Evolutionary conservation across 1,140 invertebrate genomes (phyloP).

Genomic region (Penaeus indicus): DNA sequence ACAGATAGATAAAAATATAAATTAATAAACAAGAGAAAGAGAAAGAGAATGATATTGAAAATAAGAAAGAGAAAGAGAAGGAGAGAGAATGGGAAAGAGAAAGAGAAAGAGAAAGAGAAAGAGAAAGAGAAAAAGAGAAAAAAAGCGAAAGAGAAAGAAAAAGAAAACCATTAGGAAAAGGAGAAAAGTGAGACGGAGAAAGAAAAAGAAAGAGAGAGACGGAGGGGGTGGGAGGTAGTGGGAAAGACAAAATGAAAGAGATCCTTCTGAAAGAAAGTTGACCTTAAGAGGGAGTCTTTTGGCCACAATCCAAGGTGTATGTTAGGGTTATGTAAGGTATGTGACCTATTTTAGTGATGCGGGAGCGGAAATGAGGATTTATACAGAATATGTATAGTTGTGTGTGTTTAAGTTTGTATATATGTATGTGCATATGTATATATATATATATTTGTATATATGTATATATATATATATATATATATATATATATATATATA

Average conservation of each 20-base stretch:
- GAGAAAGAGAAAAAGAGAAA: too few relatives aligned
- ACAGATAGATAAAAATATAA: background rate
- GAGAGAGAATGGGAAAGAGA: background rate
- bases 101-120: background rate
- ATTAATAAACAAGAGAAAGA: background rate
- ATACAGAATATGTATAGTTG: background rate
- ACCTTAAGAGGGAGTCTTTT: too few relatives aligned
- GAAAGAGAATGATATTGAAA: background rate
- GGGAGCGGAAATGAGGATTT: background rate
- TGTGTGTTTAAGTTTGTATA: background rate
- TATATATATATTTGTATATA: background rate
- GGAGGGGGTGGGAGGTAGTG: background rate
- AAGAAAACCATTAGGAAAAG: too few relatives aligned
- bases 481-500: slow-evolving; percentile 5
- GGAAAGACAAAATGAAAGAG: slow-evolving; percentile 15
- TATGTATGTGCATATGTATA: background rate
- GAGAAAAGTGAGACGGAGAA: too few relatives aligned
- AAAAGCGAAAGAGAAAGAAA: too few relatives aligned
- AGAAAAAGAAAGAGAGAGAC: background rate
- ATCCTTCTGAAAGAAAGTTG: background rate
- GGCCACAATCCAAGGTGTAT: too few relatives aligned
- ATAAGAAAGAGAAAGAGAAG: slow-evolving; percentile 1
- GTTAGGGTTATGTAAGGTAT: background rate
- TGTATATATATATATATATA: slow-evolving; percentile 1
- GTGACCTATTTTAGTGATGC: background rate